Percentiles rank a stretch among this genome's conserved stretches.
phyloP scores from a whole-genome alignment of 2,113 vertebrate species.

The Onychostoma macrolepis region DNA sequence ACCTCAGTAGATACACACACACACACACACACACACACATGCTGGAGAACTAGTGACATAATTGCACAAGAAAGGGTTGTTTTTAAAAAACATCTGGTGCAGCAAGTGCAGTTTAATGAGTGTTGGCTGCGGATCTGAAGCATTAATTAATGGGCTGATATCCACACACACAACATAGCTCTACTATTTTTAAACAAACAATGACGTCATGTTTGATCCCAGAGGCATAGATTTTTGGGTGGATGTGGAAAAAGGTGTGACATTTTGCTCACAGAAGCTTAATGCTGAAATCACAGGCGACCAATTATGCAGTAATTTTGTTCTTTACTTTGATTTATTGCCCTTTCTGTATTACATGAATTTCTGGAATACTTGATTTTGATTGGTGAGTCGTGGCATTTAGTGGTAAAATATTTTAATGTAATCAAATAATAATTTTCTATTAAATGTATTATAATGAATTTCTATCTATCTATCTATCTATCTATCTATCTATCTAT shows the following conservation, averaged over 20 bases:
- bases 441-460: too few relatives aligned
- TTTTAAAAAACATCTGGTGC: conserved; percentile 24
- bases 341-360: background rate
- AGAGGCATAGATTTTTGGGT: background rate
- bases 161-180: background rate
- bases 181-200: background rate
- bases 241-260: background rate
- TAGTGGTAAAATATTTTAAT: background rate
- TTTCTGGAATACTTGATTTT: background rate
- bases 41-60: conserved; percentile 50
- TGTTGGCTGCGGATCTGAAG: conserved; percentile 59
- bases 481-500: too few relatives aligned
- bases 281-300: background rate
- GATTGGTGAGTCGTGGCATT: background rate
- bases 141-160: conserved; percentile 51
- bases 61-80: conserved; percentile 45
- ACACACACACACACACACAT: conserved; percentile 35
- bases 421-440: too few relatives aligned
- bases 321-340: background rate
- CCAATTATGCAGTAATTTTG: background rate
- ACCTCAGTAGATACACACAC: conserved; percentile 43
- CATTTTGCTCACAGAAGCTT: too few relatives aligned
- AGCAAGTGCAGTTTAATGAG: conserved; percentile 51
- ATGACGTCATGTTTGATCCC: background rate
- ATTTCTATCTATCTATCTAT: too few relatives aligned